phyloP scores from a whole-genome alignment of 2,888 invertebrate species.

The Gisinianus flammeolus region DNA sequence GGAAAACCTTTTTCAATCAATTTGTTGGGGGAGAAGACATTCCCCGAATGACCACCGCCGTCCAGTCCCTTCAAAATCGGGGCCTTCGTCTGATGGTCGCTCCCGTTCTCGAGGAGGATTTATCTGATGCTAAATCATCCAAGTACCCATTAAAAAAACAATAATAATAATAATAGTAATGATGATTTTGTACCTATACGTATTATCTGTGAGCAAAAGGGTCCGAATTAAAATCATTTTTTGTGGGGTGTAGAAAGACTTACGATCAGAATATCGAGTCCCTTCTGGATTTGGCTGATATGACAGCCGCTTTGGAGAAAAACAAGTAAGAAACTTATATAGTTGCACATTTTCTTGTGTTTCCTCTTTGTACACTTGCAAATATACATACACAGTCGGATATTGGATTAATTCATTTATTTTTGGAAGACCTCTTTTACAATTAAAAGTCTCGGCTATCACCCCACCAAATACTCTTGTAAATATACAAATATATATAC shows the following conservation, averaged over 20 bases:
- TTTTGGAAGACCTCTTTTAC: constrained; percentile 56
- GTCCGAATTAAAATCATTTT: too few species aligned
- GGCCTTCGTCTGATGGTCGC: constrained; percentile 62
- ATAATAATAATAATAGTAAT: constrained; percentile 6
- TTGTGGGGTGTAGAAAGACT: constrained; percentile 48
- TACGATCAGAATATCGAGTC: constrained; percentile 60
- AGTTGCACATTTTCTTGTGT: background rate
- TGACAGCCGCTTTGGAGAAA: constrained; percentile 58
- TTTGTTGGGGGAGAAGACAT: constrained; percentile 63
- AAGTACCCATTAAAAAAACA: constrained; percentile 38
- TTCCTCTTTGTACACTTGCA: background rate
- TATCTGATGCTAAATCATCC: constrained; percentile 57
- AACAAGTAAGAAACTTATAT: constrained; percentile 22
- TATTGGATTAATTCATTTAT: background rate
- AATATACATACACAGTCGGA: background rate
- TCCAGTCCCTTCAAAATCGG: constrained; percentile 57
- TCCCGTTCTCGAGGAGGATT: constrained; percentile 62
- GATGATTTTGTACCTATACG: too few species aligned
- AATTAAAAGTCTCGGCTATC: constrained; percentile 62
- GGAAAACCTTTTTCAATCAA: constrained; percentile 63
- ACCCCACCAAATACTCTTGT: constrained; percentile 62
- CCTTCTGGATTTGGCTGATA: constrained; percentile 55
- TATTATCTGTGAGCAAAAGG: too few species aligned
- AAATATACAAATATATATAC: constrained; percentile 40
- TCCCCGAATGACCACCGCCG: constrained; percentile 59